Base-by-base conservation (phyloP, 92 coral and sea anemone species). In the Ricordea florida region DNA sequence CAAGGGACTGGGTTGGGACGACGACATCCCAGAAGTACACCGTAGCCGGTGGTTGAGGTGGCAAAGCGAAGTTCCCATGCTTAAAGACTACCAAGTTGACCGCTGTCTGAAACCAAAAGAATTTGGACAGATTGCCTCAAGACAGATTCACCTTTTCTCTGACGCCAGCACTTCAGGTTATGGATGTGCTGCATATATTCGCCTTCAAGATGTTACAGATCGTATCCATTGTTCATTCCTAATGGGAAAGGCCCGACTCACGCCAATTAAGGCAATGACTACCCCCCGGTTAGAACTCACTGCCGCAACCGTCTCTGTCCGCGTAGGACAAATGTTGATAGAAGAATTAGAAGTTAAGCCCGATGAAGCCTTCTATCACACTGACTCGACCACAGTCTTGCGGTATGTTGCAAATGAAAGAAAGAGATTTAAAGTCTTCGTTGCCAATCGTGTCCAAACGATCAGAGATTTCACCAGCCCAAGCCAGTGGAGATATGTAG, bases 151-250 rank as follows among this genome's bases (percentile, higher is more conserved):
- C 69, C 20, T 73, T 13, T 89, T 89, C 57, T 79, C 90, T 2
- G 93, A 89, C 52, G 90, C 90, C 2, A 89, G 93, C 37, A 24
- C 67, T 6, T 25, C 13, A 7, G 94, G 82, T 15, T 89, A 80
- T 46, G 91, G 87, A 56, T 69, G 83, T 0, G 80, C 57, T 4
- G 90, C 87, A 10, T 85, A 85, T 53, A 74, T 88, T 25, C 90
- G 90, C 34, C 56, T 88, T n/a, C 36, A 10, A 31, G 63, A 88
- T 46, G 49, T 41, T 69, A 26, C 48, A 7, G 77, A 79, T 37
- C 81, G 44, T 4, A 51, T 78, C 18, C 89, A 83, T 32, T 88
- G 93, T 53, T 50, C 88, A 11, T 70, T 88, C 42, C 56, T 78
- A 30, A 65, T 79, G 73, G 84, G 89, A 0, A 47, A 28, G 46